Percentiles rank a stretch among this genome's conserved stretches.
These are phyloP conservation scores for Motacilla tschutschensis DNA, from an alignment of 2,113 vertebrate species.

Conservation along the genomic window DNA sequence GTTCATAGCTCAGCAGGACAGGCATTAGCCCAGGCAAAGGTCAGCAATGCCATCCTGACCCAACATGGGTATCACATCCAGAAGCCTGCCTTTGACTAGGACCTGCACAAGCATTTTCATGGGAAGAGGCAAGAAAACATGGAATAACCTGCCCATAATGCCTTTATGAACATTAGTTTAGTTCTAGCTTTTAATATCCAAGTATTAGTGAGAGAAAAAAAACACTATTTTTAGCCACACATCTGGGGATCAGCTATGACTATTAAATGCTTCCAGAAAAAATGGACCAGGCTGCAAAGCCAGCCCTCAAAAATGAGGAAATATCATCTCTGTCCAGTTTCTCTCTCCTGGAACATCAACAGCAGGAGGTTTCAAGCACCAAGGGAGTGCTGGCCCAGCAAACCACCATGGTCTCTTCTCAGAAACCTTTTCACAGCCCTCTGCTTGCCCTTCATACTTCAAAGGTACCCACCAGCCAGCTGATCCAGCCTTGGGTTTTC, in stretches of 20 bases:
- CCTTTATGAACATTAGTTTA: not conserved
- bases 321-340: not conserved
- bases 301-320: conserved; percentile 1
- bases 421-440: not conserved
- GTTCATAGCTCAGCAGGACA: not conserved
- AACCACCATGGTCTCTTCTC: not conserved
- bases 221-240: not conserved
- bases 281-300: not conserved
- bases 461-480: not conserved
- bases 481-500: not conserved
- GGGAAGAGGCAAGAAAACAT: not conserved
- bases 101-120: not conserved
- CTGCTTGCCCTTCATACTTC: not conserved
- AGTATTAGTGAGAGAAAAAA: not conserved
- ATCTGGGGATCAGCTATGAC: not conserved
- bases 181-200: not conserved
- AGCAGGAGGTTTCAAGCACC: not conserved
- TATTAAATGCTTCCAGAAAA: not conserved
- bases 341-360: not conserved
- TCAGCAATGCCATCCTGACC: not conserved
- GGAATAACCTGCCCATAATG: not conserved
- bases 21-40: not conserved
- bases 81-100: not conserved
- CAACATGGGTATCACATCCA: not conserved
- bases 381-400: not conserved